Evolutionary conservation across 1,140 invertebrate species (phyloP), one percentile per base, ranked within the genome.

Genomic region (Diuraphis noxia): DNA sequence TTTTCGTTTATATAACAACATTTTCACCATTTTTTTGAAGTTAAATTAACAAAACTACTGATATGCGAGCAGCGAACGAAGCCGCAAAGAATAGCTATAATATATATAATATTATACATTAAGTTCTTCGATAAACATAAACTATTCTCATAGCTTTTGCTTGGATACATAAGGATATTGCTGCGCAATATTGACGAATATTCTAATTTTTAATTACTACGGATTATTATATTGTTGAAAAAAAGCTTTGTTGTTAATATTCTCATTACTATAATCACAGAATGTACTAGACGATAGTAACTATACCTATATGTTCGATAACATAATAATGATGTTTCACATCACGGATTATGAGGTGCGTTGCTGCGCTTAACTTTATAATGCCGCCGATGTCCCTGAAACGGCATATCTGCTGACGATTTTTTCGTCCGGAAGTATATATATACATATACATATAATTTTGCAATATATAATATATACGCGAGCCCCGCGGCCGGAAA

Each of bases 291-390:
- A 63, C 30, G 56, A 3, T 34, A 72, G 10, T 63, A 9, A 8
- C 30, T 49, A 21, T 49, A 49, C 46, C 5, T 46, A 19, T 21
- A 46, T 21, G 23, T 49, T 21, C 6, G 0, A 49, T 21, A 19
- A 46, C 4, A 46, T 19, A 3, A 49, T 49, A 49, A 21, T 6
- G 6, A 79, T 79, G n/a, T 21, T 2, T 79, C n/a, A 3, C 34
- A 0, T 34, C 34, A 1, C 72, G 34, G 34, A n/a, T n/a, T n/a
- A n/a, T n/a, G n/a, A 79, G 72, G 72, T 79, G 79, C 36, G 21
- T 79, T 36, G 77, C 40, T 36, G 77, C 40, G 81, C n/a, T 49
- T 86, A 86, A 86, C 82, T 85, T 85, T 41, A 8, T 38, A 84
- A 43, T 8, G 23, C 30, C 21, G 40, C 25, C 79, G n/a, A 10